Evolutionary conservation across 2,888 invertebrate genomes (phyloP), one percentile per base, ranked within the genome.

Genomic region (Calameuta filiformis): DNA sequence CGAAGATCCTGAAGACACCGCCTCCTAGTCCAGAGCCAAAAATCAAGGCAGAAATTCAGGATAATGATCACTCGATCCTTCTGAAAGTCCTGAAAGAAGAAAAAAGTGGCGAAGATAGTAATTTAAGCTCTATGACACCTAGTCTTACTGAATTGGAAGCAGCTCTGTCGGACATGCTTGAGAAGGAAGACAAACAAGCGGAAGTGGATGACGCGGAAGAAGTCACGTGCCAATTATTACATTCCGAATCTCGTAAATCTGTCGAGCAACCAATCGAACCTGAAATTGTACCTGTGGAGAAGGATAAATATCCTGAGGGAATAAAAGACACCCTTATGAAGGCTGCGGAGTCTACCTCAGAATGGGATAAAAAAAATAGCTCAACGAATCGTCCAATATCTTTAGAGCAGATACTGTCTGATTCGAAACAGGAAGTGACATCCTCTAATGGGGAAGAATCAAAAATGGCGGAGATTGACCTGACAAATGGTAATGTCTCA

Each of bases 71-170:
- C 73, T 88, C 87, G 37, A 84, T 83, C 0, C 79, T 87, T 74
- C 75, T 90, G 30, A 90, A 88, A 76, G 85, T 89, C n/a, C 80
- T 87, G 12, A 83, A 85, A 33, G 89, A 87, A 23, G 89, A 87
- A 30, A 81, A 81, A 3, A 80, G 83, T 2, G 82, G 79, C 2
- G 81, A 76, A 30, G 81, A 75, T 73, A 89, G 90, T 73, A 89
- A 90, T 80, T 81, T 89, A 69, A 90, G 90, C 77, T 91, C 91
- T 76, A 91, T 90, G 90, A 91, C 91, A 35, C 90, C 91, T 33
- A 91, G 90, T 69, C 83, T 91, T 73, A 89, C 87, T 31, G 91
- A 91, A 80, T 80, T 91, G 56, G 90, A 91, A 79, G 89, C 87
- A 1, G 91, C 91, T 11, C 82, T 91, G n/a, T 90, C 90, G 12